Evolutionary conservation across 2,888 invertebrate genomes (phyloP).

Genomic region (Spodoptera littoralis): DNA sequence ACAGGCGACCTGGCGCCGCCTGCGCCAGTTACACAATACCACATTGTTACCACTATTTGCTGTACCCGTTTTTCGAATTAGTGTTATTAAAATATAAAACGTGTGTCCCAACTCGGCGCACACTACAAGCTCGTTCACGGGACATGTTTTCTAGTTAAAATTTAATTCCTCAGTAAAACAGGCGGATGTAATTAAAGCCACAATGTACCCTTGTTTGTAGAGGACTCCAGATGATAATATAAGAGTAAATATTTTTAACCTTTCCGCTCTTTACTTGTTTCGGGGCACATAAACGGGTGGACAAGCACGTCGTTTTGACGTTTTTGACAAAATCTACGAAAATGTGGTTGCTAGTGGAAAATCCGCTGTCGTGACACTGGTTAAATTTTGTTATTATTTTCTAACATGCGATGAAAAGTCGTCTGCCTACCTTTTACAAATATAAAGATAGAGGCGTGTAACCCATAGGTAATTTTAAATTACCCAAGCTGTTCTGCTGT

Average conservation of each 20-base stretch:
- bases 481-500: neutral
- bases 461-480: neutral
- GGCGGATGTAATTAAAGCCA: constrained; percentile 73
- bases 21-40: constrained; percentile 38
- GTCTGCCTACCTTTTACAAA: constrained; percentile 18
- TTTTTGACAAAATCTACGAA: too few relatives aligned
- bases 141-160: constrained; percentile 67
- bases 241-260: constrained; percentile 72
- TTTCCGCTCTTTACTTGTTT: constrained; percentile 59
- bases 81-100: constrained; percentile 59
- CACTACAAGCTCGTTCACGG: constrained; percentile 39
- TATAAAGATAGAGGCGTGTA: constrained; percentile 5
- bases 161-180: constrained; percentile 63
- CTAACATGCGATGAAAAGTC: constrained; percentile 8
- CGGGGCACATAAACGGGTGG: constrained; percentile 10
- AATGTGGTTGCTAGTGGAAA: too few relatives aligned
- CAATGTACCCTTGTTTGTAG: constrained; percentile 71
- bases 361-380: too few relatives aligned
- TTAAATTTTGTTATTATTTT: too few relatives aligned
- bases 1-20: constrained; percentile 39
- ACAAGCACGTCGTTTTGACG: too few relatives aligned
- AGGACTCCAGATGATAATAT: constrained; percentile 74
- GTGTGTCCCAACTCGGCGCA: constrained; percentile 40
- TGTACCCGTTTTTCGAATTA: constrained; percentile 56
- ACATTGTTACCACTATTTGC: constrained; percentile 62